phyloP scores from a whole-genome alignment of 2,113 vertebrate species.

The Galbula dea region DNA sequence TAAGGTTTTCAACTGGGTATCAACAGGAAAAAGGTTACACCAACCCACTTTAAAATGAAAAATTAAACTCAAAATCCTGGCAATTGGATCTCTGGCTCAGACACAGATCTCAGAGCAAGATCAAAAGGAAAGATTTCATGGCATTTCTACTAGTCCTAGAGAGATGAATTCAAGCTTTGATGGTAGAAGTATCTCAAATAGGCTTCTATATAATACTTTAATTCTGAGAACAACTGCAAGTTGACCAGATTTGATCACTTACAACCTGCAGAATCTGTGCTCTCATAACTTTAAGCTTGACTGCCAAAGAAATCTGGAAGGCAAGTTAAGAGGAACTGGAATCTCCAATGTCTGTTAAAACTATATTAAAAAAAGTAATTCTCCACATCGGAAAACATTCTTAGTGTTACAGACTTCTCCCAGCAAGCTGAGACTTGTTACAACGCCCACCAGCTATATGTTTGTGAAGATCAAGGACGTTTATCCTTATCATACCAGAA shows the following conservation, averaged over 20 bases:
- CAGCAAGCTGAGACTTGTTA: conserved; percentile 16
- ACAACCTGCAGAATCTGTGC: neutral
- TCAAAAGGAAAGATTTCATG: neutral
- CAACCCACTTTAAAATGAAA: neutral
- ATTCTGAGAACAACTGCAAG: neutral
- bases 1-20: neutral
- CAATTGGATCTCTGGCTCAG: neutral
- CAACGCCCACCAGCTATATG: neutral
- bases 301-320: conserved; percentile 18
- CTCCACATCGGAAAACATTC: neutral
- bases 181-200: neutral
- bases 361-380: neutral
- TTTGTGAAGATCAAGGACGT: conserved; percentile 22
- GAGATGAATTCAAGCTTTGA: neutral
- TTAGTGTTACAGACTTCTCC: conserved; percentile 50
- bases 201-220: neutral
- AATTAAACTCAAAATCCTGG: neutral
- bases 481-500: neutral
- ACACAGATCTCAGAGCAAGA: neutral
- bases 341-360: neutral
- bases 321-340: conserved; percentile 15
- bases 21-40: neutral
- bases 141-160: neutral
- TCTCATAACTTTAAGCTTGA: neutral
- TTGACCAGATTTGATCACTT: neutral